These are phyloP conservation scores for Neodontobutis hainanensis DNA, from an alignment of 2,113 vertebrate species.

Conservation along the genomic window DNA sequence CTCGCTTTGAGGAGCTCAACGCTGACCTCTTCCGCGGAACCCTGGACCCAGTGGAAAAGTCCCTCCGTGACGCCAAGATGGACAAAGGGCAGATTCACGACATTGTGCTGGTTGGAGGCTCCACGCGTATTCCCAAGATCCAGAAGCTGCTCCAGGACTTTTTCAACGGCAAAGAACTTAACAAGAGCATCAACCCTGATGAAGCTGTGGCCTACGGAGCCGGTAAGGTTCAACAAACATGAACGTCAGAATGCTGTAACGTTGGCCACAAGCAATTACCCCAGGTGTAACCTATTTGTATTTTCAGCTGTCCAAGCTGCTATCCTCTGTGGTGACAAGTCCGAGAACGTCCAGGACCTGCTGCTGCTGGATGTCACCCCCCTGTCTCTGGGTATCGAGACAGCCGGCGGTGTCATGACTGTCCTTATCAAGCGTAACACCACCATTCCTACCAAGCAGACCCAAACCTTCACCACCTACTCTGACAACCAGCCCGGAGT, in stretches of 20 bases:
- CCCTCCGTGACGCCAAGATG: conserved; percentile 78
- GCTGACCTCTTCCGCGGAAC: conserved; percentile 83
- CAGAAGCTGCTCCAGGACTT: conserved; percentile 80
- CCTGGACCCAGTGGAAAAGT: conserved; percentile 79
- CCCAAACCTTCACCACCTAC: conserved; percentile 82
- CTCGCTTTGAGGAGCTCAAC: conserved; percentile 95
- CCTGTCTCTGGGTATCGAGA: conserved; percentile 81
- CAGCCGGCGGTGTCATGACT: conserved; percentile 75
- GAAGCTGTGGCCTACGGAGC: conserved; percentile 81
- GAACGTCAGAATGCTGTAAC: not conserved
- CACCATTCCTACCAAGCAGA: conserved; percentile 83
- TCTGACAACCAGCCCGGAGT: conserved; percentile 82
- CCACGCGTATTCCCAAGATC: conserved; percentile 81
- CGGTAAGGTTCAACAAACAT: conserved; percentile 55
- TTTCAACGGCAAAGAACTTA: conserved; percentile 79
- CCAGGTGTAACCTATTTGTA: not conserved
- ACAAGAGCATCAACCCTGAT: conserved; percentile 79
- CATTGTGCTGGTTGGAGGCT: conserved; percentile 75
- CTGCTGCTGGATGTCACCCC: conserved; percentile 82
- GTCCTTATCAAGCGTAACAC: conserved; percentile 73
- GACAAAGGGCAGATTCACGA: conserved; percentile 78
- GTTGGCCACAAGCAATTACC: not conserved
- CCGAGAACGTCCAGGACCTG: conserved; percentile 81
- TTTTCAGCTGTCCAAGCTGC: conserved; percentile 80
- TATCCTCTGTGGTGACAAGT: conserved; percentile 81